Base-by-base conservation (phyloP, 2,797 vertebrate genomes). In the Gallinago nigripennis region DNA sequence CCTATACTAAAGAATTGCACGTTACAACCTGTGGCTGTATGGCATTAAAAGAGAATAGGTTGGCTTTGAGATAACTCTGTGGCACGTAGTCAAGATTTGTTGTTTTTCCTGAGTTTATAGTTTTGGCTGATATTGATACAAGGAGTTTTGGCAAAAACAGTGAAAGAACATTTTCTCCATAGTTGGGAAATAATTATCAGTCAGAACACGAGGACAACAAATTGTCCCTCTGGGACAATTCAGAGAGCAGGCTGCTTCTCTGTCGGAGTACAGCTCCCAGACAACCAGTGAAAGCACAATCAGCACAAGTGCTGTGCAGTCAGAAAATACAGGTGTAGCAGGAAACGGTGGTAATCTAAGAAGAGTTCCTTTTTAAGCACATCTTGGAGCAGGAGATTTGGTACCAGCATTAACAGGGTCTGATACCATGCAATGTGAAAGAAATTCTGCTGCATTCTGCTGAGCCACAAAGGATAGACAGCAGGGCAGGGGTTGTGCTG, bases 251-350 rank as follows among this genome's bases (percentile, higher is more conserved):
- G 33, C 53, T 73, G 30, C 25, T 90, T 71, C 25, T 4, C 27
- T 0, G 0, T 16, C 1, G 0, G 33, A 35, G 16, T 30, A 21
- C 23, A 64, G 45, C 31, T 45, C 0, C 0, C 39, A 80, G 91
- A 21, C 33, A 84, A 11, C 13, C 20, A 2, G 0, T 23, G 31
- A 63, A 54, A 76, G 68, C 63, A 48, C 17, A 45, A 7, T 12
- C 45, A 45, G 14, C 15, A 16, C 28, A 45, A 70, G 28, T 33
- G 21, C 72, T 56, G 33, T 28, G 24, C 37, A 37, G 53, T 70
- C 79, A 79, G 25, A 58, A 75, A 82, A 70, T 14, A 66, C 18
- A 79, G 15, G 11, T 48, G 19, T 45, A 41, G 53, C 20, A 71
- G 21, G 15, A 63, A 65, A 33, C 39, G 35, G 19, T 51, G 58